Percentiles rank a stretch among this genome's conserved stretches.
These are phyloP conservation scores for Drosophila colorata DNA, from an alignment of 2,888 invertebrate species.

Conservation along the genomic window DNA sequence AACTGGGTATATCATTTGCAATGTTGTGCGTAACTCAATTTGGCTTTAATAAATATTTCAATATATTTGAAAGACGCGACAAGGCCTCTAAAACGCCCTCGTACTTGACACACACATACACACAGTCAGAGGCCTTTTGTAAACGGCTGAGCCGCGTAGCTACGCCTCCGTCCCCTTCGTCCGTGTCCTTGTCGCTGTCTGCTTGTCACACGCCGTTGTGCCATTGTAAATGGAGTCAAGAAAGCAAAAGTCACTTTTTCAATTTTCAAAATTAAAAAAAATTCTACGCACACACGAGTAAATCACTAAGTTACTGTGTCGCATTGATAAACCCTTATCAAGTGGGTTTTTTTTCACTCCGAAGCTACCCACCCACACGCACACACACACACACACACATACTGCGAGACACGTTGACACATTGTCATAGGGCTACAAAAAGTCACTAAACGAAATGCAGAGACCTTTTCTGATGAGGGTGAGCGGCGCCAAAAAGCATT, in stretches of 20 bases:
- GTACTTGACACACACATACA: constrained; percentile 28
- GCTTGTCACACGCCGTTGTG: constrained; percentile 50
- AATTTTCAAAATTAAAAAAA: constrained; percentile 79
- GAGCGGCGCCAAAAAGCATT: constrained; percentile 62
- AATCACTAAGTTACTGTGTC: constrained; percentile 82
- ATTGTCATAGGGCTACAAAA: constrained; percentile 74
- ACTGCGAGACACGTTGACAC: constrained; percentile 71
- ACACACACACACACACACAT: constrained; percentile 15
- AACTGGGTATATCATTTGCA: constrained; percentile 25
- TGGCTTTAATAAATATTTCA: constrained; percentile 51
- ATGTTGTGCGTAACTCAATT: constrained; percentile 39
- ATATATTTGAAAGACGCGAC: constrained; percentile 34
- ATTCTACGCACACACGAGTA: constrained; percentile 72
- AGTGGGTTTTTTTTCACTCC: constrained; percentile 53
- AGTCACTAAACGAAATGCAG: constrained; percentile 73
- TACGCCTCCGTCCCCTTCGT: neutral
- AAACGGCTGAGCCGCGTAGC: constrained; percentile 29
- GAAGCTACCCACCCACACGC: constrained; percentile 23
- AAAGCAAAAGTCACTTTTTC: constrained; percentile 83
- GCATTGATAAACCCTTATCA: constrained; percentile 82
- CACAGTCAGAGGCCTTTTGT: constrained; percentile 14
- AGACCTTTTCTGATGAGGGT: constrained; percentile 70
- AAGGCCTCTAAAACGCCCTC: constrained; percentile 28
- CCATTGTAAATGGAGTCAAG: constrained; percentile 63
- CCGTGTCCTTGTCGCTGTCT: constrained; percentile 34